Evolutionary conservation across 2,113 vertebrate species (phyloP), one percentile per base, ranked within the genome.

Genomic region (Amia ocellicauda): DNA sequence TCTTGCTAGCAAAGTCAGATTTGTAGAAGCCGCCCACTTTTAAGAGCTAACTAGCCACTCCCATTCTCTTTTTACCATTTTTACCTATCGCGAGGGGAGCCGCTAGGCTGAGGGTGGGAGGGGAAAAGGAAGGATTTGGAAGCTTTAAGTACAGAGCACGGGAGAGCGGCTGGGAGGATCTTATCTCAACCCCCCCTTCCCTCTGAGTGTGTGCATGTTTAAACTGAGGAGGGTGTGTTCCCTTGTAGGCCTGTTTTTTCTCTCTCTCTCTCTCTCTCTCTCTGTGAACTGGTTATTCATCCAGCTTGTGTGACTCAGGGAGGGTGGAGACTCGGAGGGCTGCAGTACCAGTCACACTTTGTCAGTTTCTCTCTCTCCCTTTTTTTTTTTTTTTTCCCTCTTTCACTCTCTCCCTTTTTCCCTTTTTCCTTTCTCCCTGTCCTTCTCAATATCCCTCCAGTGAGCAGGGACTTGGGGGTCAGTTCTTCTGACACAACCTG

Each of bases 331-430:
- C 72, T 72, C 47, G 57, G 81, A 86, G 75, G 78, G 78, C 83
- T 75, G 78, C 86, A 72, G 86, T 89, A 86, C 89, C 89, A 89
- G 88, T 86, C 85, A 78, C 87, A 81, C 74, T 78, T 64, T 74
- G 73, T 79, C 78, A 69, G 73, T 74, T 78, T 74, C 73, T 76
- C 74, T 26, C 64, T 42, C 24, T 58, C 54, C 56, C 55, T 55
- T 51, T 49, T 23, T 67, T 20, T 29, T 29, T 61, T 27, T 54
- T 41, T 40, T 49, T 51, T 20, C 42, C 23, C 31, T 51, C 31
- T 26, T 10, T 41, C 55, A 10, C 13, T 47, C 22, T 10, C 52
- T 54, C 60, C 29, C 41, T 68, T 50, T 63, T 28, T 66, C 29
- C 42, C 53, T 53, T 43, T 69, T 36, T 53, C 43, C 41, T 52